A percentile compares a stretch with the other conserved stretches of the same genome.
These are phyloP conservation scores for Halcyon leucocephala DNA, from an alignment of 2,797 vertebrate genomes.

Conservation along the genomic window DNA sequence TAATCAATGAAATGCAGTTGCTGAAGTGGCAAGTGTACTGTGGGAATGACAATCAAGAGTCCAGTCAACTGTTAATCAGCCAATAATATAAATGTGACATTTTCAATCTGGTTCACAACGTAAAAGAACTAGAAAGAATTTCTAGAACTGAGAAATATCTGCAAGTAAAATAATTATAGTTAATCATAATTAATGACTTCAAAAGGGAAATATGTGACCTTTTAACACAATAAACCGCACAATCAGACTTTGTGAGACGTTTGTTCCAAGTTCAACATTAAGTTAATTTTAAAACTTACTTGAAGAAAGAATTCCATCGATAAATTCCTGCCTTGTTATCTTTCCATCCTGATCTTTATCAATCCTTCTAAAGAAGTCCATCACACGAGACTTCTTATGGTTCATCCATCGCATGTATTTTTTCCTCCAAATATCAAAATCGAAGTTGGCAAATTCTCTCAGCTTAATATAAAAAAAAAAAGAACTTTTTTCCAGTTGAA, in stretches of 20 bases:
- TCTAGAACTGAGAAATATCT: background rate
- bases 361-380: constrained; percentile 99
- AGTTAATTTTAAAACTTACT: constrained; percentile 83
- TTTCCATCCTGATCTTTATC: constrained; percentile 99
- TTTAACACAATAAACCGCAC: background rate
- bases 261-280: background rate
- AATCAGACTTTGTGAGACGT: background rate
- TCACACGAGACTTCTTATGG: constrained; percentile 98
- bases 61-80: background rate
- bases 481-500: background rate
- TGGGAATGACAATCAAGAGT: background rate
- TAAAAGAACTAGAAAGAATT: background rate
- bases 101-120: background rate
- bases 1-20: background rate
- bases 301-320: constrained; percentile 97
- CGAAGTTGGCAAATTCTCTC: constrained; percentile 98
- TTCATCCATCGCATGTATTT: constrained; percentile 99
- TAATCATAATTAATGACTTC: background rate
- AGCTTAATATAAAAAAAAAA: constrained; percentile 77
- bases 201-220: background rate
- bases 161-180: background rate
- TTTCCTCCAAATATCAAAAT: constrained; percentile 98
- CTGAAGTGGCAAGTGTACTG: background rate
- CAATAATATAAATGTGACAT: background rate
- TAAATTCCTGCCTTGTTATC: constrained; percentile 98